Base-by-base conservation (phyloP, 37 sponge, comb jelly and placozoan species). In the Agelas oroides region DNA sequence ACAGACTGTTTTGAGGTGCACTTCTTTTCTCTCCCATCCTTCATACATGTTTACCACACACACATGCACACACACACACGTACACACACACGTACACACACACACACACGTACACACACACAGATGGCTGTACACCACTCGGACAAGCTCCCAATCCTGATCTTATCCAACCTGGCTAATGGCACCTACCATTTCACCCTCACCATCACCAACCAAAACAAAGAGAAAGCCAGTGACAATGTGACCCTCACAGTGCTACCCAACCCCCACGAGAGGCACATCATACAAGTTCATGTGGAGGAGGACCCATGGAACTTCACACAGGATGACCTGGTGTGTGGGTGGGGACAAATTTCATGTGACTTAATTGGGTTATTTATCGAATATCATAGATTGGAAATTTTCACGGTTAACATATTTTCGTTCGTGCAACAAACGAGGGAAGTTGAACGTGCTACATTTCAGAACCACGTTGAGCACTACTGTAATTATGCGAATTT, bases 171-270 rank as follows among this genome's bases (percentile, higher is more conserved):
- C 71, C 80, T 97, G 72, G 85, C 87, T 46, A 71, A 71, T 19
- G 97, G 97, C 23, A 87, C 83, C 14, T 97, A 97, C 88, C 89
- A 84, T 73, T 94, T 94, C 84, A 83, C 87, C 0, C 89, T 96
- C 25, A 78, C 35, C 41, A 64, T 78, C 36, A 72, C 79, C 60
- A 86, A 71, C 84, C 63, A 52, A 32, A 36, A 84, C 24, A 53
- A 54, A 11, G 23, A 55, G 34, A 27, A 53, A 1, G 75, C 84
- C 23, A 25, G 34, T 28, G 79, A 78, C 69, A 71, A 32, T 27
- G 71, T 78, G 64, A 74, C 56, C 11, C 56, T 84, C 55, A 61
- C 40, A 12, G 84, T 84, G 21, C 74, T 73, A 18, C 64, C 84
- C n/a, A 46, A 86, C 86, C 70, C 86, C n/a, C 27, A 54, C 70